phyloP scores from a whole-genome alignment of 2,797 vertebrate genomes.

The Rhinichthys osculus region DNA sequence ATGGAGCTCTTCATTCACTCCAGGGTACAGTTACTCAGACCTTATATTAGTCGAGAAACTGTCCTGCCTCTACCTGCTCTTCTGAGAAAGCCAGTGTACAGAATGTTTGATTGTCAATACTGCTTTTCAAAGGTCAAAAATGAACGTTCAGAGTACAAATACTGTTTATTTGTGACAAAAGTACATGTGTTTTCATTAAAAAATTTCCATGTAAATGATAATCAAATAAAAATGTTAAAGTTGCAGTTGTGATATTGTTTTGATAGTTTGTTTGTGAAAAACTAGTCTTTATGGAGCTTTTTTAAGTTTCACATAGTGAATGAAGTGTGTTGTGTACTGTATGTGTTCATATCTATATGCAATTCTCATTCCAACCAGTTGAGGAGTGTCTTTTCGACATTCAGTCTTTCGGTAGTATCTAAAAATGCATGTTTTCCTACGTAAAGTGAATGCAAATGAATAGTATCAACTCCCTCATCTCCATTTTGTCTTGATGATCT shows the following conservation, averaged over 20 bases:
- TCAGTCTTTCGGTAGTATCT: conserved; percentile 26
- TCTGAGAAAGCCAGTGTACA: conserved; percentile 39
- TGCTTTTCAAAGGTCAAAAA: conserved; percentile 26
- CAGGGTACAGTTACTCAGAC: conserved; percentile 32
- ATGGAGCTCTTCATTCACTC: conserved; percentile 23
- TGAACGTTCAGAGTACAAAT: conserved; percentile 23
- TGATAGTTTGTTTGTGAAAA: conserved; percentile 16
- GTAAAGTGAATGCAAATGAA: conserved; percentile 47
- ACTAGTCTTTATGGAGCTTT: not conserved
- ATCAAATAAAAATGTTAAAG: conserved; percentile 52
- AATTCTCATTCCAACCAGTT: conserved; percentile 59
- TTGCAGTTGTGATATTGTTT: conserved; percentile 39
- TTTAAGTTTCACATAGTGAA: conserved; percentile 25
- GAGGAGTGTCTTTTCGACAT: conserved; percentile 55
- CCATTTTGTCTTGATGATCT: conserved; percentile 20
- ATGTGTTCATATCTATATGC: conserved; percentile 38
- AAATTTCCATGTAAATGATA: conserved; percentile 53
- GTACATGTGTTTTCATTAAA: conserved; percentile 40
- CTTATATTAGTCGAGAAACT: conserved; percentile 20
- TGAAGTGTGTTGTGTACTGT: conserved; percentile 1
- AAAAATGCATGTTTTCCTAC: conserved; percentile 42
- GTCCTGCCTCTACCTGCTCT: conserved; percentile 24
- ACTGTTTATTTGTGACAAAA: conserved; percentile 48
- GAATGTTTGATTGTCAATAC: conserved; percentile 43
- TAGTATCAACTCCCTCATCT: conserved; percentile 45